Evolutionary conservation across 2,888 invertebrate species (phyloP).

Genomic region (Drosophila leonis): DNA sequence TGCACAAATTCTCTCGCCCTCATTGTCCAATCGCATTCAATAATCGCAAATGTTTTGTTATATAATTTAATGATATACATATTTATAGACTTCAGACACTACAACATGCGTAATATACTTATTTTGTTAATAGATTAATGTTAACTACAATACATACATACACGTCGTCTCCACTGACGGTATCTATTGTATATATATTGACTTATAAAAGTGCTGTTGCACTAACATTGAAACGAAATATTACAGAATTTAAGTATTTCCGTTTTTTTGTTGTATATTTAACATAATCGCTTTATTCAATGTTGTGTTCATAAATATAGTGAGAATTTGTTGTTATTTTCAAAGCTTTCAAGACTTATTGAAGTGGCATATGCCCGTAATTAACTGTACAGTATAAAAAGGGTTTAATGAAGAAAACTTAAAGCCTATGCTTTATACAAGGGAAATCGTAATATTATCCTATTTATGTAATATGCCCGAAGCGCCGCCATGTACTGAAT

Average conservation of each 20-base stretch:
- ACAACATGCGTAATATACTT: slow-evolving; percentile 55
- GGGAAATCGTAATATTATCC: slow-evolving; percentile 47
- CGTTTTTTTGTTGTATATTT: slow-evolving; percentile 22
- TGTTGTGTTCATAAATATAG: slow-evolving; percentile 57
- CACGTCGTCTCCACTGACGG: slow-evolving; percentile 25
- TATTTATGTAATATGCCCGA: slow-evolving; percentile 44
- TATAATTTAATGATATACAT: slow-evolving; percentile 73
- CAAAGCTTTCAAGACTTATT: slow-evolving; percentile 71
- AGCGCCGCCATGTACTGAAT: slow-evolving; percentile 40
- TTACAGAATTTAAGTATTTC: slow-evolving; percentile 22
- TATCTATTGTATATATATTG: slow-evolving; percentile 40
- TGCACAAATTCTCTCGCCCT: not conserved
- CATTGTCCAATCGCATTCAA: slow-evolving; percentile 14
- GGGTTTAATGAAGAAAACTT: slow-evolving; percentile 43
- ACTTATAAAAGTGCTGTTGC: slow-evolving; percentile 51
- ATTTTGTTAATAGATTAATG: slow-evolving; percentile 45
- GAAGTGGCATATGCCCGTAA: slow-evolving; percentile 46
- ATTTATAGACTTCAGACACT: slow-evolving; percentile 63
- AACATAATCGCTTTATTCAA: slow-evolving; percentile 44
- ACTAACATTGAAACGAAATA: slow-evolving; percentile 47
- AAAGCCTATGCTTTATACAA: slow-evolving; percentile 71
- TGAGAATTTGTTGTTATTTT: slow-evolving; percentile 72
- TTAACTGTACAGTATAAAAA: slow-evolving; percentile 58
- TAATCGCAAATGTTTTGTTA: slow-evolving; percentile 26
- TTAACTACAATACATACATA: slow-evolving; percentile 63